A percentile compares a stretch with the other conserved stretches of the same genome.
Evolutionary conservation across 2,888 invertebrate species (phyloP).

Genomic region (Papilio gigon): DNA sequence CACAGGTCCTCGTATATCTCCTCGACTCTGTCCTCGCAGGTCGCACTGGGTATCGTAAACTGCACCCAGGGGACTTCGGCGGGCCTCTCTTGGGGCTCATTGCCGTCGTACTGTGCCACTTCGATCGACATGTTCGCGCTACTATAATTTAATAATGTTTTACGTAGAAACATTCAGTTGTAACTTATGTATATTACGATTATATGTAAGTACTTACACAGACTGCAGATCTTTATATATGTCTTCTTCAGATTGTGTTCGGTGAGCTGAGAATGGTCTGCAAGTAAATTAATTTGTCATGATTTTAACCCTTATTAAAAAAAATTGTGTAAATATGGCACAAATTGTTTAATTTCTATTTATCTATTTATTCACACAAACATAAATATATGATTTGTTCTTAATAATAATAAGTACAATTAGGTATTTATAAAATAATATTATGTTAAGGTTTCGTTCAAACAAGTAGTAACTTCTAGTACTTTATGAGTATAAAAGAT

Average conservation of each 20-base stretch:
- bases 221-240: conserved; percentile 92
- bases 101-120: conserved; percentile 58
- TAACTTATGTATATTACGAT: conserved; percentile 26
- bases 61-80: conserved; percentile 84
- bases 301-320: conserved; percentile 6
- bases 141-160: conserved; percentile 54
- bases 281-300: conserved; percentile 54
- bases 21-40: conserved; percentile 86
- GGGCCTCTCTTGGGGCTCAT: conserved; percentile 60
- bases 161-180: conserved; percentile 22
- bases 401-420: no score
- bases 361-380: no score
- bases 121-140: conserved; percentile 62
- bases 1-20: conserved; percentile 94
- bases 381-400: not conserved
- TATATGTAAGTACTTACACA: conserved; percentile 84
- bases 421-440: no score
- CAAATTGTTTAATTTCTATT: no score
- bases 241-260: conserved; percentile 91
- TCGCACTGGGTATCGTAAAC: conserved; percentile 84
- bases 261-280: conserved; percentile 92
- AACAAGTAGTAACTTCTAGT: no score
- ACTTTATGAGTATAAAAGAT: no score
- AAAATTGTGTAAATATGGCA: no score
- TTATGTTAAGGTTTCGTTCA: no score